A percentile compares a stretch with the other conserved stretches of the same genome.
These are phyloP conservation scores for Promerops cafer DNA, from an alignment of 2,113 vertebrate genomes.

Conservation along the genomic window DNA sequence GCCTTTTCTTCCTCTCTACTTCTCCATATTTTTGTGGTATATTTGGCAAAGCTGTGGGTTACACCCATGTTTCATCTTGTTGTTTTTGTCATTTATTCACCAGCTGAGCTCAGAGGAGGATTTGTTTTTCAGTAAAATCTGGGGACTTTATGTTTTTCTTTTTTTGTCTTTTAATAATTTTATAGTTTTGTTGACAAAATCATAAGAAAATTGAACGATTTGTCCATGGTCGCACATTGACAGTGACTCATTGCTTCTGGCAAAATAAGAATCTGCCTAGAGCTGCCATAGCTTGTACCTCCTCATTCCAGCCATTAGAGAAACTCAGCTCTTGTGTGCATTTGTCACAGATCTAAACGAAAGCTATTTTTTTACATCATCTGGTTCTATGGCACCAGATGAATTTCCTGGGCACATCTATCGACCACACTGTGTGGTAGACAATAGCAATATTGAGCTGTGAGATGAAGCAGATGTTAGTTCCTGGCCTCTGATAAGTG, in stretches of 20 bases:
- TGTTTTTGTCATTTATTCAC: slow-evolving; percentile 63
- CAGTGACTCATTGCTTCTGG: slow-evolving; percentile 27
- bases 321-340: background rate
- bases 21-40: slow-evolving; percentile 46
- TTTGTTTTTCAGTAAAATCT: slow-evolving; percentile 54
- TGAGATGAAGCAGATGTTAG: background rate
- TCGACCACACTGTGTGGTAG: rapidly evolving
- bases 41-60: slow-evolving; percentile 53
- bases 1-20: slow-evolving; percentile 16
- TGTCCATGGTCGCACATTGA: slow-evolving; percentile 9
- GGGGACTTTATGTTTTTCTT: slow-evolving; percentile 27
- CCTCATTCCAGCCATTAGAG: background rate
- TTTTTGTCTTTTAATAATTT: slow-evolving; percentile 56
- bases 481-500: background rate
- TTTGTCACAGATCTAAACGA: background rate
- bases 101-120: slow-evolving; percentile 45
- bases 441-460: background rate
- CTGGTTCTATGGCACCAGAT: background rate
- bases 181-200: slow-evolving; percentile 56
- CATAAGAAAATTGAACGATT: slow-evolving; percentile 4
- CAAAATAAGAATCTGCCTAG: slow-evolving; percentile 30
- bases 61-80: slow-evolving; percentile 55
- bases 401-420: background rate
- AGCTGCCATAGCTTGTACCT: background rate
- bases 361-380: background rate